These are phyloP conservation scores for Borostomias antarcticus DNA, from an alignment of 2,797 vertebrate genomes.

Conservation along the genomic window DNA sequence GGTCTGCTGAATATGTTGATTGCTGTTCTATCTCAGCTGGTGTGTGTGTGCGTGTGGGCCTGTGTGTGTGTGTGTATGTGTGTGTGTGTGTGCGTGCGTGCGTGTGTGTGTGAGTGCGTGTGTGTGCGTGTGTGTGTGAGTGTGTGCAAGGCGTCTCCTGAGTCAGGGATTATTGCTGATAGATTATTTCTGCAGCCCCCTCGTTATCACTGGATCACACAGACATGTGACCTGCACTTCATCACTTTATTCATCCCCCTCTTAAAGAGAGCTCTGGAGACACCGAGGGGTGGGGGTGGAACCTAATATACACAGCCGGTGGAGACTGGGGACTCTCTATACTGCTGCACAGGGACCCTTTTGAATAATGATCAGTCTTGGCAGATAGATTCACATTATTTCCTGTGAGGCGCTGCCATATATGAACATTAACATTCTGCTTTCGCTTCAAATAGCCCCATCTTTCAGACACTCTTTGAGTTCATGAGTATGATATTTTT, in stretches of 20 bases:
- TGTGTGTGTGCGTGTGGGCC: background rate
- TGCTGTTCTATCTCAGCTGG: constrained; percentile 12
- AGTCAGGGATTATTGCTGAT: constrained; percentile 80
- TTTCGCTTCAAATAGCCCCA: background rate
- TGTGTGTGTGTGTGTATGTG: constrained; percentile 11
- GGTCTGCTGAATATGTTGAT: constrained; percentile 79
- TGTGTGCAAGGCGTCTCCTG: constrained; percentile 67
- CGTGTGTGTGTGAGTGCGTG: background rate
- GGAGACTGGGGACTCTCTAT: constrained; percentile 58
- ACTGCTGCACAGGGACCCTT: constrained; percentile 67
- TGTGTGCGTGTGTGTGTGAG: constrained; percentile 36
- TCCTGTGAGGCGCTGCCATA: background rate
- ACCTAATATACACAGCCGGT: constrained; percentile 56
- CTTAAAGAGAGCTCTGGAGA: constrained; percentile 76
- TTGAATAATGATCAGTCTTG: constrained; percentile 64
- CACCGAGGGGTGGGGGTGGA: constrained; percentile 55
- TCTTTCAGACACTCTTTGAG: background rate
- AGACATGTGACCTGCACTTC: constrained; percentile 76
- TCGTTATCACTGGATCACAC: constrained; percentile 79
- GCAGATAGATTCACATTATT: constrained; percentile 19
- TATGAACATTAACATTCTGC: background rate
- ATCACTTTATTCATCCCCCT: constrained; percentile 75
- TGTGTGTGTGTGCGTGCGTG: constrained; percentile 3
- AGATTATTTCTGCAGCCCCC: constrained; percentile 79
- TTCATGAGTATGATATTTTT: background rate